These are phyloP conservation scores for Chromis chromis DNA, from an alignment of 2,797 vertebrate genomes.

Conservation along the genomic window DNA sequence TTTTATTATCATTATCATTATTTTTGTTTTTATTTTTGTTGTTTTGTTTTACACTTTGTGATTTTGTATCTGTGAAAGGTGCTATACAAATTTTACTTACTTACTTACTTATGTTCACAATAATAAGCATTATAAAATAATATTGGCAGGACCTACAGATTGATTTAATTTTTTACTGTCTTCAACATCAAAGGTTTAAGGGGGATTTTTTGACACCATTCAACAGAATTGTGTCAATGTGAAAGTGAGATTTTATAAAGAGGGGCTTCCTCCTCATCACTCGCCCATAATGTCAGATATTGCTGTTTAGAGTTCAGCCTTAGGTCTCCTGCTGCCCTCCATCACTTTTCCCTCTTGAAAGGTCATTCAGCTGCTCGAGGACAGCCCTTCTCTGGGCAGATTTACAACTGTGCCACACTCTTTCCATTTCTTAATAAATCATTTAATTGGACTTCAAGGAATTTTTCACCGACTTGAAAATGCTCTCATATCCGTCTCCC, in stretches of 20 bases:
- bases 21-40: too few species aligned
- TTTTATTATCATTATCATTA: too few species aligned
- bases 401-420: constrained; percentile 9
- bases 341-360: constrained; percentile 14
- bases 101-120: too few species aligned
- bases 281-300: background rate
- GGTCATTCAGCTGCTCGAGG: constrained; percentile 30
- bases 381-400: constrained; percentile 1
- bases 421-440: constrained; percentile 28
- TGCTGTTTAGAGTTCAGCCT: background rate
- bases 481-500: background rate
- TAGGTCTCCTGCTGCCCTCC: constrained; percentile 2
- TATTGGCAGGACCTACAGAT: background rate
- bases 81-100: too few species aligned
- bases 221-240: background rate
- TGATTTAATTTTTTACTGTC: background rate
- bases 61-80: too few species aligned
- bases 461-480: constrained; percentile 15
- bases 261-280: background rate
- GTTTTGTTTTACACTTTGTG: too few species aligned
- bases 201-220: background rate
- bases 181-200: background rate
- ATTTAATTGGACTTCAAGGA: constrained; percentile 13
- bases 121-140: background rate
- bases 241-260: background rate